Evolutionary conservation across 1,140 invertebrate genomes (phyloP), one percentile per base, ranked within the genome.

Genomic region (Neodiprion fabricii): DNA sequence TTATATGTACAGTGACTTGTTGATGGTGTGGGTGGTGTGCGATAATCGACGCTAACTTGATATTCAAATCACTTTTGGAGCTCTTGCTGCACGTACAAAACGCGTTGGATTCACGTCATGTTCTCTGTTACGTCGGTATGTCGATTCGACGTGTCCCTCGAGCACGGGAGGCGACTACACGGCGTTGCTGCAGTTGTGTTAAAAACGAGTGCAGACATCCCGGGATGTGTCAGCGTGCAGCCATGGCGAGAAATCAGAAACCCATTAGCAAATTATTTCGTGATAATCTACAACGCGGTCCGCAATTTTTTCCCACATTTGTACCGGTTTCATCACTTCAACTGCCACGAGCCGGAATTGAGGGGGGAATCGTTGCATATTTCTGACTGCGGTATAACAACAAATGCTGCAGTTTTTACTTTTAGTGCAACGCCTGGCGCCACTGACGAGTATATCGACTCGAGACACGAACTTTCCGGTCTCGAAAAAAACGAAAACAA

Each of bases 241-340:
- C 12, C 61, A 17, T 47, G 17, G 40, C 12, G 12, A 40, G 75
- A 79, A 81, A 81, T 82, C 75, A 79, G 81, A 81, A 82, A 81
- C 79, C 80, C 79, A 81, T 82, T 82, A 82, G 75, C 73, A 71
- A 70, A 48, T 61, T 67, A 78, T 73, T 72, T 74, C 73, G 8
- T 21, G 23, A 21, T 69, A 21, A 69, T 69, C 21, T 69, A 47
- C 67, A 12, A 21, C 17, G 17, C 67, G 21, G 23, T 21, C 11
- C 40, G 67, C 10, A 12, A 12, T 69, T 65, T 65, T 65, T 69
- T 61, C 0, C 53, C 53, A 9, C 11, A 61, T 40, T 5, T 3
- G 5, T 61, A 5, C 53, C n/a, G 53, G 8, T 61, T 61, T 17
- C 53, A 17, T 61, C 53, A 7, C 5, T 61, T 17, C 53, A 61